Conservation (phyloP, 2,888 invertebrate species). For the Germaria angustata region DNA sequence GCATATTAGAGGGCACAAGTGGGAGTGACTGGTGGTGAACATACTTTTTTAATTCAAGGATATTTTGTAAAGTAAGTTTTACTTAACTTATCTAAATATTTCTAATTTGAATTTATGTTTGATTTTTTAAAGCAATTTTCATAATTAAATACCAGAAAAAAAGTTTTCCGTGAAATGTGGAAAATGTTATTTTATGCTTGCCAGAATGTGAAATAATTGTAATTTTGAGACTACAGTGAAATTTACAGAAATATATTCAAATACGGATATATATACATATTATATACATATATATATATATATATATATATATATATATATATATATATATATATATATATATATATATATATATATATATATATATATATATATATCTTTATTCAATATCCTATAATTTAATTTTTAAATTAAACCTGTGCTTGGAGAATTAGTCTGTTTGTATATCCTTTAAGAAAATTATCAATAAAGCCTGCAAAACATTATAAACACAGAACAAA, state of each 20-base stretch:
- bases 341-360: too few species aligned
- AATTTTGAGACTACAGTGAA: too few species aligned
- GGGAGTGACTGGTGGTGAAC: constrained; percentile 8
- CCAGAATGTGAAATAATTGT: background rate
- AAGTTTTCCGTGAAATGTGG: constrained; percentile 17
- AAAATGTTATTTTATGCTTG: background rate
- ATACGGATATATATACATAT: too few species aligned
- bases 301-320: too few species aligned
- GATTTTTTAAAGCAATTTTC: constrained; percentile 68
- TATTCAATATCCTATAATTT: too few species aligned
- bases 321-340: too few species aligned
- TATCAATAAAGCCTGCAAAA: constrained; percentile 11
- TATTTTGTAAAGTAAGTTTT: background rate
- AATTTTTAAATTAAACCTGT: too few species aligned
- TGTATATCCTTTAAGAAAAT: background rate
- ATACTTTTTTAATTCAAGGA: background rate
- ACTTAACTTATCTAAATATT: constrained; percentile 40
- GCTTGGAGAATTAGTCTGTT: background rate
- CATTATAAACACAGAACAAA: background rate
- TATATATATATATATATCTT: too few species aligned
- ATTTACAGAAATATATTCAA: too few species aligned
- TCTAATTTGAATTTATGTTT: constrained; percentile 72
- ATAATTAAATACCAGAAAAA: constrained; percentile 71
- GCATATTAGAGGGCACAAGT: background rate
- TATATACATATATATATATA: too few species aligned